Conservation (phyloP, 2,888 invertebrate genomes). For the Acronicta leporina region DNA sequence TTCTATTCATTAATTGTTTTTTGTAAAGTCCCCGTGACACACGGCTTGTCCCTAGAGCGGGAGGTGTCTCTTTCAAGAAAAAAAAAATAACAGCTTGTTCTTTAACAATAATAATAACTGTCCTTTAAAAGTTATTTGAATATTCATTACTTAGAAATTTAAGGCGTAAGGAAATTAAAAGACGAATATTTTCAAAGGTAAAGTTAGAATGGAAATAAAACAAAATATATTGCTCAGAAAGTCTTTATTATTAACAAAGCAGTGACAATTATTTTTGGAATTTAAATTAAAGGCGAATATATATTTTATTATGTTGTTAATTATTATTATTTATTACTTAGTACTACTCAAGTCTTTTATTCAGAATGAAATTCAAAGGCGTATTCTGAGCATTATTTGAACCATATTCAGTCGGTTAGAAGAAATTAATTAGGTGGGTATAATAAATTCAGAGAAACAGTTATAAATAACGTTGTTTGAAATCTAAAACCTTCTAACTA, state of each 20-base stretch:
- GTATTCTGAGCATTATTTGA: background rate
- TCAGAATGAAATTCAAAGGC: background rate
- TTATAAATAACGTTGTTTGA: too few relatives aligned
- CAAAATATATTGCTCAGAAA: constrained; percentile 17
- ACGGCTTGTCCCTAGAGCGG: too few relatives aligned
- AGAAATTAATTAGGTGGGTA: background rate
- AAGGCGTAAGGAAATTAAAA: constrained; percentile 34
- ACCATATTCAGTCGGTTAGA: background rate
- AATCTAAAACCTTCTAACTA: too few relatives aligned
- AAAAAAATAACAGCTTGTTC: too few relatives aligned
- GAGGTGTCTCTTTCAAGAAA: too few relatives aligned
- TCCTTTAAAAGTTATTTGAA: background rate
- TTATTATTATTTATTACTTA: too few relatives aligned
- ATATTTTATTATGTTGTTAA: too few relatives aligned
- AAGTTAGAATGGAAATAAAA: constrained; percentile 26
- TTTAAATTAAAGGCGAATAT: constrained; percentile 2
- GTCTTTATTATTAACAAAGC: constrained; percentile 9
- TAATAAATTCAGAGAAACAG: too few relatives aligned
- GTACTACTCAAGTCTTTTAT: background rate
- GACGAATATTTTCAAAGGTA: constrained; percentile 23
- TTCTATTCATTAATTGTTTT: too few relatives aligned
- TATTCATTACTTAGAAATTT: constrained; percentile 23
- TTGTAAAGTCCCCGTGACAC: too few relatives aligned
- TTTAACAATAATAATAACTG: background rate
- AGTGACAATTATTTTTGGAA: constrained; percentile 14